Evolutionary conservation across 2,888 invertebrate genomes (phyloP).

Genomic region (Sinelater perroti): DNA sequence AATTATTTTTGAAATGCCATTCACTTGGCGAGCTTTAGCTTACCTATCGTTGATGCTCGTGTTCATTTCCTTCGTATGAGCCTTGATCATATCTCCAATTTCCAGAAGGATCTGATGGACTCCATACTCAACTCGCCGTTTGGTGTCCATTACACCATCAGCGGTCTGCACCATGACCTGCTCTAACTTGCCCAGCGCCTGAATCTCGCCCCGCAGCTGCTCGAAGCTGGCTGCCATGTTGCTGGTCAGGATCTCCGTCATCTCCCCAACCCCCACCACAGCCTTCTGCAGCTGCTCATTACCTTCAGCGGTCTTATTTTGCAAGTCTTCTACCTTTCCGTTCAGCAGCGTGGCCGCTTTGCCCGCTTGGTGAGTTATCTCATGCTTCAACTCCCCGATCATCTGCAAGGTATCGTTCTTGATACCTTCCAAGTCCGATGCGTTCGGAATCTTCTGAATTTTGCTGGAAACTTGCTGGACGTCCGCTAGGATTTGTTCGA

Average conservation of each 20-base stretch:
- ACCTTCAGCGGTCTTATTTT: constrained; percentile 44
- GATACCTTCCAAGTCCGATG: constrained; percentile 64
- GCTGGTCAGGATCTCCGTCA: constrained; percentile 68
- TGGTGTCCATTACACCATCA: constrained; percentile 84
- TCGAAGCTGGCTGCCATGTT: constrained; percentile 65
- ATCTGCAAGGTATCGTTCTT: constrained; percentile 71
- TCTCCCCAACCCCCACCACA: constrained; percentile 58
- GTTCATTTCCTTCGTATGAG: constrained; percentile 72
- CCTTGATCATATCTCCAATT: constrained; percentile 73
- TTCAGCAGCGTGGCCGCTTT: constrained; percentile 24
- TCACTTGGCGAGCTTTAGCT: background rate
- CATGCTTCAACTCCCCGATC: constrained; percentile 14
- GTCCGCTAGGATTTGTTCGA: constrained; percentile 53
- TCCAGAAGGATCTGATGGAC: constrained; percentile 83
- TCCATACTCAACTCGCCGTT: constrained; percentile 84
- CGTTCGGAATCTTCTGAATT: constrained; percentile 59
- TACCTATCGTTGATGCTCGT: constrained; percentile 71
- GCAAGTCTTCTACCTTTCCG: constrained; percentile 42
- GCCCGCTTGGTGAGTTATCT: background rate
- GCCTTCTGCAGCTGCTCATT: constrained; percentile 49
- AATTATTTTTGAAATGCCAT: constrained; percentile 15
- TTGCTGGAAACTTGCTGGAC: constrained; percentile 50
- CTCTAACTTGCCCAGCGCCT: constrained; percentile 75
- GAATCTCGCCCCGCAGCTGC: constrained; percentile 65
- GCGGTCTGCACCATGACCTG: constrained; percentile 83